Percentiles rank a stretch among this genome's conserved stretches.
phyloP scores from a whole-genome alignment of 2,888 invertebrate species.

The Coelogynopora nodosa region DNA sequence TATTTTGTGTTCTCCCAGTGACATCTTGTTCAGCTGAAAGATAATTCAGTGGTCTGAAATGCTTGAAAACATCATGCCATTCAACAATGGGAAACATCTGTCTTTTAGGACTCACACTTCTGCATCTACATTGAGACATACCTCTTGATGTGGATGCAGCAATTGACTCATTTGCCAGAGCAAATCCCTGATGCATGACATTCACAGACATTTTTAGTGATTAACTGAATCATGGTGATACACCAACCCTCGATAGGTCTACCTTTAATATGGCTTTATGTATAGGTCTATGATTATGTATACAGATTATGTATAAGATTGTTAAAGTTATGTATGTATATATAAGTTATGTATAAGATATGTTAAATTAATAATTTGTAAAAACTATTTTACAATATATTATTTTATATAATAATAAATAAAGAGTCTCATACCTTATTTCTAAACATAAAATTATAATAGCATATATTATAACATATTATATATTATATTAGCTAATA shows the following conservation, averaged over 20 bases:
- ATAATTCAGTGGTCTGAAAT: not conserved
- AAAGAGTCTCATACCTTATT: too few species aligned
- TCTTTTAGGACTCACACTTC: not conserved
- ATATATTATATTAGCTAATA: too few species aligned
- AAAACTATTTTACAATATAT: too few species aligned
- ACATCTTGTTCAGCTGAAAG: not conserved
- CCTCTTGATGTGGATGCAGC: not conserved
- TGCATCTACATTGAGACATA: not conserved
- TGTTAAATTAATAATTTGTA: too few species aligned
- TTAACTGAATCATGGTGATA: not conserved
- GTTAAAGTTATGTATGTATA: too few species aligned
- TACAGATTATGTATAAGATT: too few species aligned
- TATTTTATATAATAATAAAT: too few species aligned
- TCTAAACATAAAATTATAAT: too few species aligned
- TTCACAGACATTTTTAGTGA: not conserved
- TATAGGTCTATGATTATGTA: too few species aligned
- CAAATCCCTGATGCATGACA: not conserved
- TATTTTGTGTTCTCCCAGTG: not conserved
- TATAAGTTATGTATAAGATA: too few species aligned
- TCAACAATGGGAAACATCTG: not conserved
- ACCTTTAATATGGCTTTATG: too few species aligned
- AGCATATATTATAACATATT: too few species aligned
- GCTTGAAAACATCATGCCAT: not conserved
- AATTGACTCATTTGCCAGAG: not conserved
- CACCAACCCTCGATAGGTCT: not conserved